phyloP scores from a whole-genome alignment of 2,888 invertebrate genomes.

The Eueremaeus valkanovi region DNA sequence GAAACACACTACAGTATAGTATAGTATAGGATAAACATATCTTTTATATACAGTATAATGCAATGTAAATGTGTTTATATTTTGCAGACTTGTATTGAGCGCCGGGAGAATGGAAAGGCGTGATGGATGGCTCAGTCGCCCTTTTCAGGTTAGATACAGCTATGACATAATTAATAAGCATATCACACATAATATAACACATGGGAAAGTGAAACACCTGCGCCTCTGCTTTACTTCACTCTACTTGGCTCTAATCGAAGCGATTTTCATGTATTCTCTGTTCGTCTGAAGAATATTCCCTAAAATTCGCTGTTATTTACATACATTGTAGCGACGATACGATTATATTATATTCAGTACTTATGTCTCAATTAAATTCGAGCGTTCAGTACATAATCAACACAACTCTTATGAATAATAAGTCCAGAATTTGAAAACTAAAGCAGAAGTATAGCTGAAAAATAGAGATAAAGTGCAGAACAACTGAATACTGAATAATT shows the following conservation, averaged over 20 bases:
- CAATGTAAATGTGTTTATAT: background rate
- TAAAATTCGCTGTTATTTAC: slow-evolving; percentile 24
- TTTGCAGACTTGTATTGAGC: background rate
- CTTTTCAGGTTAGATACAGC: slow-evolving; percentile 4
- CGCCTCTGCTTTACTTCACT: background rate
- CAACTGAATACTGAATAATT: slow-evolving; percentile 31
- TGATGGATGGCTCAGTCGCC: slow-evolving; percentile 15
- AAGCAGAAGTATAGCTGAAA: background rate
- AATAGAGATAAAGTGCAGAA: background rate
- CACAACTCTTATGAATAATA: slow-evolving; percentile 11
- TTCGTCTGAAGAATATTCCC: background rate
- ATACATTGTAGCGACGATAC: slow-evolving; percentile 1
- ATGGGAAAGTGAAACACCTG: slow-evolving; percentile 29
- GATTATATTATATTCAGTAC: background rate
- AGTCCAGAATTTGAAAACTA: background rate
- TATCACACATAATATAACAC: slow-evolving; percentile 32
- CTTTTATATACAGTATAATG: background rate
- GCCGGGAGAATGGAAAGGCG: background rate
- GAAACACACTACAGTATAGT: background rate
- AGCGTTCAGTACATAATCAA: slow-evolving; percentile 18
- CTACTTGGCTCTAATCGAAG: background rate
- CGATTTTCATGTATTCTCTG: background rate
- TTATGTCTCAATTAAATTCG: slow-evolving; percentile 28
- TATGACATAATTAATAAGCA: slow-evolving; percentile 36
- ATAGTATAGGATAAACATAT: background rate